Conservation (phyloP, 1,140 invertebrate species). For the Pararge aegeria region DNA sequence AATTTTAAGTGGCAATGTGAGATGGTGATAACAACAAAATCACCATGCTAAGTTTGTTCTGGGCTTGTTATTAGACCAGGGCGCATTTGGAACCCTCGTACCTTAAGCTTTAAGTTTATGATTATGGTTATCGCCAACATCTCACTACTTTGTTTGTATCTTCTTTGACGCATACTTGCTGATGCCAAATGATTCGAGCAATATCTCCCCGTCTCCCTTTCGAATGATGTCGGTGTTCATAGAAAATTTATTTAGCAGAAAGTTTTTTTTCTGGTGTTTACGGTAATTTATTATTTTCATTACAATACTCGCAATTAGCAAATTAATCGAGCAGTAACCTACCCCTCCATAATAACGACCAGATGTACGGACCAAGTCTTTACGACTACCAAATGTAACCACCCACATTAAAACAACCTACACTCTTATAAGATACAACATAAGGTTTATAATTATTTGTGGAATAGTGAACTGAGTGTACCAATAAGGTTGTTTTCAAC, state of each 20-base stretch:
- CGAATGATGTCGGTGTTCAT: no score
- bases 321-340: slow-evolving; percentile 23
- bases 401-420: background rate
- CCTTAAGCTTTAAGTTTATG: no score
- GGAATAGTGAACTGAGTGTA: background rate
- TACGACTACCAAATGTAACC: background rate
- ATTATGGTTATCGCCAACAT: no score
- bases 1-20: no score
- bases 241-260: background rate
- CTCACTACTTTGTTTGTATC: no score
- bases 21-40: no score
- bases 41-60: no score
- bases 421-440: background rate
- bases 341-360: slow-evolving; percentile 16
- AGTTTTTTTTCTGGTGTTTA: background rate
- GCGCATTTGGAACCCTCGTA: no score
- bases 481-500: slow-evolving; percentile 12
- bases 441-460: slow-evolving; percentile 3
- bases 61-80: no score
- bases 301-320: slow-evolving; percentile 22
- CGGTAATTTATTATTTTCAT: slow-evolving; percentile 6
- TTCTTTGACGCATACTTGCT: no score
- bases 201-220: no score
- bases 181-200: no score
- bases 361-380: slow-evolving; percentile 11